Percentiles rank a stretch among this genome's conserved stretches.
Conservation (phyloP, 2,888 invertebrate species). For the Parasteatoda lunata region DNA sequence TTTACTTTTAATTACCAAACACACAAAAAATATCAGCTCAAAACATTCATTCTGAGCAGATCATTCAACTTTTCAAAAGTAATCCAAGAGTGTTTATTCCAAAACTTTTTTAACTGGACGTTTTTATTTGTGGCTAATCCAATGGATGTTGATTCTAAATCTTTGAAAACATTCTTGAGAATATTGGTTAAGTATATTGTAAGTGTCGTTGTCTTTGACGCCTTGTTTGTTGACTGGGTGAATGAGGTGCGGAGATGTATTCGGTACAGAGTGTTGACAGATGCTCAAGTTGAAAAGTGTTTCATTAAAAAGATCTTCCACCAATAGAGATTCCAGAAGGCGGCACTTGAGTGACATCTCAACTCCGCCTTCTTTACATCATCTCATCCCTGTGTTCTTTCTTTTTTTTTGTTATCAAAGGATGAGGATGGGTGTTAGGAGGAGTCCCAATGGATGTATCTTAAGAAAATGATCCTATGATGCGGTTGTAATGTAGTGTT, state of each 20-base stretch:
- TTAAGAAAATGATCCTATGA: background rate
- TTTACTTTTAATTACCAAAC: background rate
- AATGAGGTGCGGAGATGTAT: conserved; percentile 46
- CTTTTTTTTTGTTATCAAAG: background rate
- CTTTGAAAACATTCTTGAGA: background rate
- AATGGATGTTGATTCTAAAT: background rate
- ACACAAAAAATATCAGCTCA: background rate
- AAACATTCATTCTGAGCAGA: no score
- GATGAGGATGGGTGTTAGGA: background rate
- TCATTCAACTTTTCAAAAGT: no score
- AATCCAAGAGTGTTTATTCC: background rate
- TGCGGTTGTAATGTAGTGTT: background rate
- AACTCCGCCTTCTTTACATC: conserved; percentile 8
- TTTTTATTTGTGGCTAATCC: background rate
- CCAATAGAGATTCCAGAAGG: conserved; percentile 44
- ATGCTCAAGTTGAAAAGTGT: conserved; percentile 34
- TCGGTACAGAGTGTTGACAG: conserved; percentile 47
- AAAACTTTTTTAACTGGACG: background rate
- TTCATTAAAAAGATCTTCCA: conserved; percentile 39
- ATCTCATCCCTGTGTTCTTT: background rate
- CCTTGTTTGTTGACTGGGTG: conserved; percentile 50
- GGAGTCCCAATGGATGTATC: background rate
- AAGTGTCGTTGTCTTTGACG: conserved; percentile 36
- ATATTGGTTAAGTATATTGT: conserved; percentile 10
- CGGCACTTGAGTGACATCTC: conserved; percentile 16